phyloP scores from a whole-genome alignment of 2,113 vertebrate genomes.

The Centropus unirufus region DNA sequence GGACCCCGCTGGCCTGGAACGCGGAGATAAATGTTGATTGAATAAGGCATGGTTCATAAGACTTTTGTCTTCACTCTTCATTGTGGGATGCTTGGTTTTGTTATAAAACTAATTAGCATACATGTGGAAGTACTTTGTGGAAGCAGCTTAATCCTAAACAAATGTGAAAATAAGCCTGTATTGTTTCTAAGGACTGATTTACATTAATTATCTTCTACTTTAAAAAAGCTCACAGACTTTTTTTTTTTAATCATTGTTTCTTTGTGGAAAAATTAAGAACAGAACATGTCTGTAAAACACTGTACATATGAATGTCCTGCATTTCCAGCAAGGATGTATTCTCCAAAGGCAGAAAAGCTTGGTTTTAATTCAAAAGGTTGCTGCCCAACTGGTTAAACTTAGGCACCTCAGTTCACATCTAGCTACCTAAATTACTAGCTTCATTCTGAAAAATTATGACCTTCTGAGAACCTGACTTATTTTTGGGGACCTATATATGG shows the following conservation, averaged over 20 bases:
- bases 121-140: constrained; percentile 78
- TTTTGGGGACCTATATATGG: not conserved
- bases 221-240: constrained; percentile 56
- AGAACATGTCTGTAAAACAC: constrained; percentile 61
- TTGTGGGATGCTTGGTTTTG: constrained; percentile 61
- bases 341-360: constrained; percentile 34
- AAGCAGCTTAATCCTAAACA: constrained; percentile 78
- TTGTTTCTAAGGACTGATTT: constrained; percentile 77
- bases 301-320: constrained; percentile 52
- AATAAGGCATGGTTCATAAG: constrained; percentile 57
- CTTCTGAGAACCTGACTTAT: not conserved
- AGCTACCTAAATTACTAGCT: constrained; percentile 32
- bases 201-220: constrained; percentile 80
- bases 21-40: constrained; percentile 42
- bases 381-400: not conserved
- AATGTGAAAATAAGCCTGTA: constrained; percentile 81
- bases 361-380: not conserved
- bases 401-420: not conserved
- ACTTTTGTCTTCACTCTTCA: constrained; percentile 71
- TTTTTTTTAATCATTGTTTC: constrained; percentile 67
- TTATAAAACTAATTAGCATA: constrained; percentile 76
- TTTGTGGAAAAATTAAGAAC: constrained; percentile 71
- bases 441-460: not conserved
- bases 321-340: constrained; percentile 54
- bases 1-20: constrained; percentile 18